Evolutionary conservation across 2,888 invertebrate genomes (phyloP).

Genomic region (Alloscopus bannaensis): DNA sequence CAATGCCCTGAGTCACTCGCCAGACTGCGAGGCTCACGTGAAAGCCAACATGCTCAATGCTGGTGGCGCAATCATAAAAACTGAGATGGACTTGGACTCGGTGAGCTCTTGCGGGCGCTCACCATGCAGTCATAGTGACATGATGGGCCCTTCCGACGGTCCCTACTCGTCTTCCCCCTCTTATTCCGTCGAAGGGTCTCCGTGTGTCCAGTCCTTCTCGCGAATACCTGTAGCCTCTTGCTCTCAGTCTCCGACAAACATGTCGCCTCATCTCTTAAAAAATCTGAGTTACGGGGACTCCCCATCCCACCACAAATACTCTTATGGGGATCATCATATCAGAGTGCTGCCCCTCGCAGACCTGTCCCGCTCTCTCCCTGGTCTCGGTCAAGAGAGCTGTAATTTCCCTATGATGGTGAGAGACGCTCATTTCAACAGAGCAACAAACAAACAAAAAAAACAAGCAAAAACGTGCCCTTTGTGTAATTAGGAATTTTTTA

Average conservation of each 20-base stretch:
- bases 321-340: constrained; percentile 54
- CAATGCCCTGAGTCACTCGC: constrained; percentile 45
- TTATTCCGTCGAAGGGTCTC: constrained; percentile 28
- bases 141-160: constrained; percentile 49
- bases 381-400: constrained; percentile 45
- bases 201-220: constrained; percentile 45
- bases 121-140: constrained; percentile 49
- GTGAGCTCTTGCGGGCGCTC: constrained; percentile 54
- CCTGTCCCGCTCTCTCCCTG: constrained; percentile 18
- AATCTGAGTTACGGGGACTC: constrained; percentile 30
- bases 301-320: constrained; percentile 58
- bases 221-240: constrained; percentile 45
- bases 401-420: constrained; percentile 62
- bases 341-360: constrained; percentile 45
- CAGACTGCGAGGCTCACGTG: constrained; percentile 39
- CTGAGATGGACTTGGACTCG: constrained; percentile 59
- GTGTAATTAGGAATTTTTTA: too few species aligned
- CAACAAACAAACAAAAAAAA: too few species aligned
- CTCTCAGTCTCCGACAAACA: constrained; percentile 42
- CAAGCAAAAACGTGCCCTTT: too few species aligned
- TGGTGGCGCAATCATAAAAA: constrained; percentile 44
- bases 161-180: constrained; percentile 51
- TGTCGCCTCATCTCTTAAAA: constrained; percentile 31
- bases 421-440: neutral
- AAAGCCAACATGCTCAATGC: constrained; percentile 53